Base-by-base conservation (phyloP, 1,140 invertebrate genomes). In the Alviniconcha marisindica region DNA sequence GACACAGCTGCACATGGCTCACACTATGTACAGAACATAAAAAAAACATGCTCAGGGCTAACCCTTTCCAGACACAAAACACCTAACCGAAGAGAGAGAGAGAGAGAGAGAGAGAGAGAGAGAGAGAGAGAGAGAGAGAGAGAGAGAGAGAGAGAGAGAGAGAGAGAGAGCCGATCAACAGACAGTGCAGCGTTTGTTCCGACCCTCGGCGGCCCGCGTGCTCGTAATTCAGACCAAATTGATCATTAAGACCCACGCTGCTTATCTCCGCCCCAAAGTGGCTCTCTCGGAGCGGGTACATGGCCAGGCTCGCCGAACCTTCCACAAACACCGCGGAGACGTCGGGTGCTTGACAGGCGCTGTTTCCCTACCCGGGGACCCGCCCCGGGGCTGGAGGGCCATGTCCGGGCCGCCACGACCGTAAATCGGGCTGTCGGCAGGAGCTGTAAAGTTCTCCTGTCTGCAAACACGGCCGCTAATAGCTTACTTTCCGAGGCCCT, bases 191-290 rank as follows among this genome's bases (percentile, higher is more conserved):
- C 36, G 63, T 66, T 40, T 40, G 69, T 71, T 71, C 69, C 69
- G 69, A 24, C 36, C 38, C 31, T 71, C 69, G 24, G 33, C 69
- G 36, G 69, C 33, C 33, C 1, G 69, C 69, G 14, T 10, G 69
- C 69, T 71, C 69, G 69, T 71, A 71, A 71, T 71, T 71, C 69
- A 71, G 69, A 40, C 69, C 69, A 71, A 71, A 71, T 71, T 71
- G 69, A n/a, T 71, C 69, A 71, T 71, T 71, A 71, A 40, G 69
- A 40, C 38, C 36, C 69, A 21, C 5, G 69, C 69, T 14, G 36
- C 69, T 71, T 71, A 71, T 71, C 69, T 71, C 38, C 24, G 4
- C 36, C 24, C 69, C 40, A 24, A 40, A 71, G 69, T 71, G 69
- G 31, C 69, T 40, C 69, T 40, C 69, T 71, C 33, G 31, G 36